These are phyloP conservation scores for Osmerus eperlanus DNA, from an alignment of 2,113 vertebrate species.

Conservation along the genomic window DNA sequence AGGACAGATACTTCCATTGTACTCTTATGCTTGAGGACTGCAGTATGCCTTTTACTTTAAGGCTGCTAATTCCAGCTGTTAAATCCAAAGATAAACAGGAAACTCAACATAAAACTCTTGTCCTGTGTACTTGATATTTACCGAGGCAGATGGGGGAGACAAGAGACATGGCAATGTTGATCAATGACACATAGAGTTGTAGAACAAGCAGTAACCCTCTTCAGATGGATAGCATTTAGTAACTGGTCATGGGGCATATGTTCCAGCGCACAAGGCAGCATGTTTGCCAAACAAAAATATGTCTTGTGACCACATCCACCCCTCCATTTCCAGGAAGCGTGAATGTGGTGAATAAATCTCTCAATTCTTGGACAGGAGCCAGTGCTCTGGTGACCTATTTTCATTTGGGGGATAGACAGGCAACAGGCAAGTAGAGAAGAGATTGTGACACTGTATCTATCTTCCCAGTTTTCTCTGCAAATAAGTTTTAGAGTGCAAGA, in stretches of 20 bases:
- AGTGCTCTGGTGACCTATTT: slow-evolving; percentile 69
- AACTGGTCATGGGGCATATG: slow-evolving; percentile 64
- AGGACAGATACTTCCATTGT: too few relatives aligned
- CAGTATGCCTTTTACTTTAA: too few relatives aligned
- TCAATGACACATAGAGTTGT: too few relatives aligned
- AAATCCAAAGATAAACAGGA: too few relatives aligned
- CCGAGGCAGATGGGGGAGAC: too few relatives aligned
- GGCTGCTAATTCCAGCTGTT: too few relatives aligned
- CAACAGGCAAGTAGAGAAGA: slow-evolving; percentile 24
- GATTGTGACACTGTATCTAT: not conserved
- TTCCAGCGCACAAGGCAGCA: slow-evolving; percentile 64
- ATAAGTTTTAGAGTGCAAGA: too few relatives aligned
- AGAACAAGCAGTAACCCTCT: not conserved
- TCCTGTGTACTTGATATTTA: too few relatives aligned
- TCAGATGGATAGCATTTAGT: slow-evolving; percentile 24
- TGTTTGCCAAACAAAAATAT: slow-evolving; percentile 47
- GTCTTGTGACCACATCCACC: slow-evolving; percentile 63
- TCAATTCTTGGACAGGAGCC: slow-evolving; percentile 50
- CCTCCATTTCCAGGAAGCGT: slow-evolving; percentile 65
- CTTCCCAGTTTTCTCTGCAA: not conserved
- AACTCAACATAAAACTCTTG: too few relatives aligned
- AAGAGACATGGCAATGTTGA: too few relatives aligned
- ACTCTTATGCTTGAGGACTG: too few relatives aligned
- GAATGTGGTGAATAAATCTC: slow-evolving; percentile 60
- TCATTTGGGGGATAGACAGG: slow-evolving; percentile 59